phyloP scores from a whole-genome alignment of 2,888 invertebrate species.

The Amphipyra tragopoginis region DNA sequence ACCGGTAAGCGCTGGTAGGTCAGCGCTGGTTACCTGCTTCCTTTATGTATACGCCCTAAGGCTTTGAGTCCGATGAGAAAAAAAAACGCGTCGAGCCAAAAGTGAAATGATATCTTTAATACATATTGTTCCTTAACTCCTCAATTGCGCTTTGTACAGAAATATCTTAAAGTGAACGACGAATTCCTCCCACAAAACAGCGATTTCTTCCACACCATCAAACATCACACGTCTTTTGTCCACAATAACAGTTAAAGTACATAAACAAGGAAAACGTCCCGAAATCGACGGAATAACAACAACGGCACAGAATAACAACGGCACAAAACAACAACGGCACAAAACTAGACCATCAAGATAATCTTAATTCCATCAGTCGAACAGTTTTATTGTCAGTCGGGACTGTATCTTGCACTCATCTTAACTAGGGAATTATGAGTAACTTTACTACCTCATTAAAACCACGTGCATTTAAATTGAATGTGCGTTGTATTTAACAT shows the following conservation, averaged over 20 bases:
- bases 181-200: too few relatives aligned
- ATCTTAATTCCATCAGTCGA: constrained; percentile 50
- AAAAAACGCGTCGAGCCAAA: too few relatives aligned
- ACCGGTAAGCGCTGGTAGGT: too few relatives aligned
- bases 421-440: constrained; percentile 42
- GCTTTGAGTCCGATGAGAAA: too few relatives aligned
- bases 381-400: constrained; percentile 46
- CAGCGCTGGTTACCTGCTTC: too few relatives aligned
- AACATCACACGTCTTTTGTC: constrained; percentile 18
- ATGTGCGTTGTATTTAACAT: too few relatives aligned
- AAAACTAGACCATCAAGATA: constrained; percentile 45
- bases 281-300: constrained; percentile 28
- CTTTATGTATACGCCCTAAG: too few relatives aligned
- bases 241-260: constrained; percentile 12
- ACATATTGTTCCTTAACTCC: too few relatives aligned
- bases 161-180: too few relatives aligned
- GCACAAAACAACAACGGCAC: constrained; percentile 7
- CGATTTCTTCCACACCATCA: background rate
- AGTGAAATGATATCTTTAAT: too few relatives aligned
- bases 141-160: too few relatives aligned
- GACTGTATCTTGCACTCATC: constrained; percentile 47
- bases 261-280: constrained; percentile 35
- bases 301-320: too few relatives aligned
- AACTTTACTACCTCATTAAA: constrained; percentile 51
- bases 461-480: constrained; percentile 51